Base-by-base conservation (phyloP, 2,797 vertebrate species). In the Chelmon rostratus region DNA sequence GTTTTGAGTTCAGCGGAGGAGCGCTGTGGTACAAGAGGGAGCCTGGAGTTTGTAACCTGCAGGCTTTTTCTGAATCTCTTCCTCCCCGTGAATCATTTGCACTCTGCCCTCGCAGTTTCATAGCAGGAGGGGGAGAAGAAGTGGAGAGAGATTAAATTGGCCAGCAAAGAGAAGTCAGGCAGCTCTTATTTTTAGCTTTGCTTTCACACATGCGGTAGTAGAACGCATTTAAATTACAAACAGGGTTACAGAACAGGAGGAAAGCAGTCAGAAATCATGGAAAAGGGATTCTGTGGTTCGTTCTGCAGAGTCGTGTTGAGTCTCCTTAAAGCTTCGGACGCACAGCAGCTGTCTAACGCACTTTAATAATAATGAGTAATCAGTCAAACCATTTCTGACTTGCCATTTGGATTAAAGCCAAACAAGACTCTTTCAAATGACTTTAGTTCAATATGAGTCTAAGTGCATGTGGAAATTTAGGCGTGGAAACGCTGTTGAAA, bases 151-250 rank as follows among this genome's bases (percentile, higher is more conserved):
- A 68, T 9, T 9, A 78, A 83, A 78, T 67, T 73, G 59, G 40
- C 67, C 67, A 75, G 79, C 73, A 75, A 65, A 38, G 52, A 73
- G 38, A 80, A 81, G 68, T 67, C 70, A 71, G 56, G 47, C 73
- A 0, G 44, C 49, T 75, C 8, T 61, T 73, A 81, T 84, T 85
- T 87, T 90, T 79, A 83, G 79, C 47, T 49, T 42, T 1, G 19
- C 58, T 77, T 80, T 83, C 78, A 78, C 81, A 82, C 68, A 8
- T 42, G 3, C 8, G 8, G 13, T 9, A 1, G 11, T n/a, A 0
- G 31, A 59, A 21, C 54, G 46, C 67, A 44, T 74, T 57, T 10
- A 64, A 73, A 64, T 64, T 53, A 65, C 35, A 76, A 42, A 13
- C 7, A 8, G 19, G 73, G 50, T 31, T 40, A 8, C 44, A 70